A percentile compares a stretch with the other conserved stretches of the same genome.
Conservation (phyloP, 2,797 vertebrate genomes). For the Coregonus sp. region DNA sequence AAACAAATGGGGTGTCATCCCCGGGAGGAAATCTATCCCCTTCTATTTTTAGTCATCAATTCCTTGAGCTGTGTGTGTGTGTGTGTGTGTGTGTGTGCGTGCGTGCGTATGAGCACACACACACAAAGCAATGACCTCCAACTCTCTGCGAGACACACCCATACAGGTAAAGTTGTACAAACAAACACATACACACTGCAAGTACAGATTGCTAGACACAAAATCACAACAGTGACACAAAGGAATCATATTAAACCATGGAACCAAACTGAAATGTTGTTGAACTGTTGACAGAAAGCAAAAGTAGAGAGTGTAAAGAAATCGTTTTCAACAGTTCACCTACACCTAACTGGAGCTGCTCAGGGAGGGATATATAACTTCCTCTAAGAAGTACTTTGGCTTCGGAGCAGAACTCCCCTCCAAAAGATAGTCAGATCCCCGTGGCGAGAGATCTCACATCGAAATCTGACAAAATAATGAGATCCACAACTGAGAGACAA, state of each 20-base stretch:
- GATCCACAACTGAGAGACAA: no score
- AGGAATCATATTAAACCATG: no score
- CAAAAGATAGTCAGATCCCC: not conserved
- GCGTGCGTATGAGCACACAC: not conserved
- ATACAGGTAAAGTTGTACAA: conserved; percentile 25
- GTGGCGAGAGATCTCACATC: conserved; percentile 15
- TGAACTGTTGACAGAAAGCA: no score
- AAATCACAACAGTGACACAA: not conserved
- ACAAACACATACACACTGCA: conserved; percentile 9
- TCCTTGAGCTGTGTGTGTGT: conserved; percentile 29
- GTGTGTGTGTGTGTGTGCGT: not conserved
- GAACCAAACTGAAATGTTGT: no score
- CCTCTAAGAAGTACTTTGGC: not conserved
- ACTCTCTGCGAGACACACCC: conserved; percentile 5
- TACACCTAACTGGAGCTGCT: no score
- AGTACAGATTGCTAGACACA: not conserved
- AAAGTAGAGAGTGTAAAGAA: not conserved
- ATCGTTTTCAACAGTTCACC: not conserved
- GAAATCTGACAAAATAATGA: conserved; percentile 27
- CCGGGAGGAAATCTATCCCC: conserved; percentile 67
- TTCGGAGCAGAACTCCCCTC: not conserved
- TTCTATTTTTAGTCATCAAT: conserved; percentile 66
- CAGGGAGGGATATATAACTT: conserved; percentile 10
- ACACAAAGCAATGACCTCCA: not conserved
- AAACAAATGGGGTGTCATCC: conserved; percentile 76